A percentile compares a stretch with the other conserved stretches of the same genome.
Conservation (phyloP, 2,888 invertebrate genomes). For the Epinotia ramella region DNA sequence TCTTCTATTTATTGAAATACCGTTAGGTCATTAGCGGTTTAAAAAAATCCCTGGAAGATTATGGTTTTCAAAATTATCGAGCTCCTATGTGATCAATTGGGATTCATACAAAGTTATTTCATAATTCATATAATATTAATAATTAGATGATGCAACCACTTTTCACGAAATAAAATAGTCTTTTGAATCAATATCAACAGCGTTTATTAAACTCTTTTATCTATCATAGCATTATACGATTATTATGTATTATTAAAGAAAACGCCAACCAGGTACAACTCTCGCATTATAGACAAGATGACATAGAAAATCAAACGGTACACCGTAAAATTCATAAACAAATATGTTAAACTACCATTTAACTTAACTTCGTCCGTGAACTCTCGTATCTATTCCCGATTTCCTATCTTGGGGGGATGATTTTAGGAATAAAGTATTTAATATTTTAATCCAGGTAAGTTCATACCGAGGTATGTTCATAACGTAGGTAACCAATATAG, state of each 20-base stretch:
- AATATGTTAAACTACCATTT: no score
- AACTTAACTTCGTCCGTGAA: no score
- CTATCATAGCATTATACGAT: neutral
- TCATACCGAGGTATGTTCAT: no score
- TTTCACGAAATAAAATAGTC: no score
- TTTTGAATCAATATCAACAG: neutral
- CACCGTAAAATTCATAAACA: neutral
- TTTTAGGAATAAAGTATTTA: no score
- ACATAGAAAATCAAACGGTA: constrained; percentile 6
- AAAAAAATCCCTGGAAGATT: constrained; percentile 7
- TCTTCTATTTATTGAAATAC: constrained; percentile 36
- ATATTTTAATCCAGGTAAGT: no score
- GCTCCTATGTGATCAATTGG: constrained; percentile 1
- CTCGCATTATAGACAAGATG: neutral
- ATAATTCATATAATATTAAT: neutral
- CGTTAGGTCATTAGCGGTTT: constrained; percentile 37
- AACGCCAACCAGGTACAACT: neutral
- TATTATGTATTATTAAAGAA: neutral
- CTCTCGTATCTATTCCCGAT: no score
- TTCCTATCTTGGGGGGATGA: no score
- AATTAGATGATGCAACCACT: neutral
- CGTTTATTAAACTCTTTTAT: neutral
- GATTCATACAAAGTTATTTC: neutral
- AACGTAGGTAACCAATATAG: no score
- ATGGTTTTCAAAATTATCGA: constrained; percentile 12